Conservation (phyloP, 1,140 invertebrate species). For the Diachasmimorpha longicaudata region DNA sequence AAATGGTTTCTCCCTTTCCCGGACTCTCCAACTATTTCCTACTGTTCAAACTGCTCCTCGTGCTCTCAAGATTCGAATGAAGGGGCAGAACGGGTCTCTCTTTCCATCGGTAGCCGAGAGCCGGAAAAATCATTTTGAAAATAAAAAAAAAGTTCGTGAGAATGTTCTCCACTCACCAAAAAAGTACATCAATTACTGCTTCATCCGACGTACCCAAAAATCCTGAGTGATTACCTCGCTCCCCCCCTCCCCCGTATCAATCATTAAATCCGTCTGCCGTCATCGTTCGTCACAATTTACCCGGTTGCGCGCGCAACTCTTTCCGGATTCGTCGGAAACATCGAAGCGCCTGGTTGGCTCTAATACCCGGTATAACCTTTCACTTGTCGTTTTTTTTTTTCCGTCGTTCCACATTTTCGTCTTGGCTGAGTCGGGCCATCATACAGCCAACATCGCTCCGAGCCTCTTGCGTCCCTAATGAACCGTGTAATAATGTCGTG, state of each 20-base stretch:
- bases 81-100: no score
- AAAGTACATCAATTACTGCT: neutral
- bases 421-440: conserved; percentile 12
- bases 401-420: conserved; percentile 28
- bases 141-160: neutral
- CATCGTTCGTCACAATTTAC: neutral
- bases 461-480: conserved; percentile 34
- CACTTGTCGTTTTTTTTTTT: neutral
- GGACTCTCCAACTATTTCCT: no score
- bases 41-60: no score
- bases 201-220: neutral
- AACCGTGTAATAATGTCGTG: conserved; percentile 44
- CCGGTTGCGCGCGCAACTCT: neutral
- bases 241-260: neutral
- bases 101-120: no score
- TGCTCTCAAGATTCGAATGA: no score
- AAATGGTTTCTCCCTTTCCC: no score
- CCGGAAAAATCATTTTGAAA: no score
- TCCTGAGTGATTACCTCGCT: neutral
- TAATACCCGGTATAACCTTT: neutral
- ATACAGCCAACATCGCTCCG: conserved; percentile 25
- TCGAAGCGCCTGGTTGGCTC: neutral
- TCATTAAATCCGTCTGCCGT: neutral
- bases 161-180: conserved; percentile 20
- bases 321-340: conserved; percentile 6